phyloP scores from a whole-genome alignment of 2,797 vertebrate species.

The Threskiornis aethiopicus region DNA sequence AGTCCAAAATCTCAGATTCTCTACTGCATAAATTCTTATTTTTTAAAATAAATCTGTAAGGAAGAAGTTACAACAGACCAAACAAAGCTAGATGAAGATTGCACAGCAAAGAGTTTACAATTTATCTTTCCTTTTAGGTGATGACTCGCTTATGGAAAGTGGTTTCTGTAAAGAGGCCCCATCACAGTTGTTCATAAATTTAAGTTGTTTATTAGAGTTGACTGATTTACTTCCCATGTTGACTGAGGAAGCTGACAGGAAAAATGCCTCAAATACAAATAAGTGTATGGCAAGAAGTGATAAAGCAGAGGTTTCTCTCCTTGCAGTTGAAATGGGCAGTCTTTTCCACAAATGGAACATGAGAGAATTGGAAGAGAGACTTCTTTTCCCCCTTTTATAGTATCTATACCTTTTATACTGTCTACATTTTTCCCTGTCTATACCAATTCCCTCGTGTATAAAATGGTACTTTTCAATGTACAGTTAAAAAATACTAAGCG shows the following conservation, averaged over 20 bases:
- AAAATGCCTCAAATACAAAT: neutral
- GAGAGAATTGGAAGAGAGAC: neutral
- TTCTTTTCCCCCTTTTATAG: neutral
- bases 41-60: neutral
- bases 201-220: neutral
- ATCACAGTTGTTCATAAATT: neutral
- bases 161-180: neutral
- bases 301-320: neutral
- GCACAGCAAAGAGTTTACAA: neutral
- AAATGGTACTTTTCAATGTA: neutral
- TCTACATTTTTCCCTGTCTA: neutral
- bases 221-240: neutral
- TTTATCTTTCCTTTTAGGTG: neutral
- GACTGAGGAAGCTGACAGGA: neutral
- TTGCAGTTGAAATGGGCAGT: neutral
- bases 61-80: neutral
- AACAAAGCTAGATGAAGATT: neutral
- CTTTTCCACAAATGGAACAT: neutral
- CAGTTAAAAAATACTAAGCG: neutral
- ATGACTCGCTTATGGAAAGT: neutral
- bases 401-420: neutral
- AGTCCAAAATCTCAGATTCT: neutral
- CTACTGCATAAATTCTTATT: neutral
- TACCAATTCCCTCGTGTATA: neutral
- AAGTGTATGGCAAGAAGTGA: neutral